A percentile compares a stretch with the other conserved stretches of the same genome.
Evolutionary conservation across 2,113 vertebrate species (phyloP).

Genomic region (Chaetorhynchus papuensis): DNA sequence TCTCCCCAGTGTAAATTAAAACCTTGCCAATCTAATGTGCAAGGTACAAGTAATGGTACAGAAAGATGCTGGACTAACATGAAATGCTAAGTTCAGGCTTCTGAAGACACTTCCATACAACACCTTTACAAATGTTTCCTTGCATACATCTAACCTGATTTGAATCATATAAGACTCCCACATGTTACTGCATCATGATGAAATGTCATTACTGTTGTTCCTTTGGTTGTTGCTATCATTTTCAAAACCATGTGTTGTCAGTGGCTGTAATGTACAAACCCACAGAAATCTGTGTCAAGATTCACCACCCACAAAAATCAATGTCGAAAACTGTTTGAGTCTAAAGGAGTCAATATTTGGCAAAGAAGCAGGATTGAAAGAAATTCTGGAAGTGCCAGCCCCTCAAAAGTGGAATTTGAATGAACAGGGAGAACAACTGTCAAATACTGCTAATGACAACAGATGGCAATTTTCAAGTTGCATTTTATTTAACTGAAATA

Average conservation of each 20-base stretch:
- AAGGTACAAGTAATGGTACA: background rate
- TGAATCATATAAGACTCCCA: background rate
- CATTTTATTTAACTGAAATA: background rate
- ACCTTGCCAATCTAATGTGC: background rate
- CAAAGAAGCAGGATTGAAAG: background rate
- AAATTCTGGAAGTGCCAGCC: background rate
- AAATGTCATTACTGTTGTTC: background rate
- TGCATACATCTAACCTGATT: background rate
- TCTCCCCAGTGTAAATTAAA: background rate
- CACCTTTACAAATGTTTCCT: background rate
- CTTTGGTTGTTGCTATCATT: background rate
- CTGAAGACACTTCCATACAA: background rate
- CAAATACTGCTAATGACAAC: background rate
- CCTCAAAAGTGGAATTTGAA: background rate
- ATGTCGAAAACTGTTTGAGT: background rate
- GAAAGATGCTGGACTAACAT: background rate
- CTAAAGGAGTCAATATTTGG: background rate
- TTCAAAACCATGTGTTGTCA: background rate
- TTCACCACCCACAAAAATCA: background rate
- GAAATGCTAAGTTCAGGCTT: background rate
- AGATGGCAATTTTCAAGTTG: background rate
- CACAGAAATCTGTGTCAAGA: background rate
- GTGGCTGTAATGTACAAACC: background rate
- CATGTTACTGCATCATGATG: background rate
- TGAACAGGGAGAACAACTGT: background rate